Conservation (phyloP, 2,888 invertebrate species). For the Capitulum mitella region DNA sequence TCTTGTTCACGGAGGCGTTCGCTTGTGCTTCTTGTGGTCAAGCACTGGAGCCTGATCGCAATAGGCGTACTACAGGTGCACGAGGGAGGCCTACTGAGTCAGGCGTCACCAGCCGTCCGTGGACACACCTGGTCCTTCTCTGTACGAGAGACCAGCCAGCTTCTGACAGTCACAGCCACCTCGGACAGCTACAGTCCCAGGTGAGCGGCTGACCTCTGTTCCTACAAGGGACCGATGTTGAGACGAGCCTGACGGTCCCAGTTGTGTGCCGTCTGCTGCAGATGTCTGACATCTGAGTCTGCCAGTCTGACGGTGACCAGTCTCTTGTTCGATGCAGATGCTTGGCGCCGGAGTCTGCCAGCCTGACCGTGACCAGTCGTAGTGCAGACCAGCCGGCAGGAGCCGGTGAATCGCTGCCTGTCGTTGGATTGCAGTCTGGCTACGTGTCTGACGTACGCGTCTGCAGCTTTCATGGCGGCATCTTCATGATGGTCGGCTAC, state of each 20-base stretch:
- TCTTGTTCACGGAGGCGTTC: too few relatives aligned
- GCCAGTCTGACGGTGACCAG: neutral
- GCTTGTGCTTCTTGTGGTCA: too few relatives aligned
- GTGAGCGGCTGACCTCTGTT: neutral
- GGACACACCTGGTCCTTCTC: neutral
- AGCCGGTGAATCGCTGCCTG: neutral
- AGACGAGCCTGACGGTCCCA: neutral
- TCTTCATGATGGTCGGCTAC: conserved; percentile 1
- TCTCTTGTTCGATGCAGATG: neutral
- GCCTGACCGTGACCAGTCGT: neutral
- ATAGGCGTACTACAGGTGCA: neutral
- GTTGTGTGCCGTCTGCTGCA: neutral
- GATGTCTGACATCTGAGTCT: too few relatives aligned
- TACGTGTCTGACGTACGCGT: neutral
- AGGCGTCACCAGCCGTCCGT: too few relatives aligned
- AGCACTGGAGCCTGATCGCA: too few relatives aligned
- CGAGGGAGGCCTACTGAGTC: neutral
- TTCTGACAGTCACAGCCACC: neutral
- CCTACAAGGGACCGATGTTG: too few relatives aligned
- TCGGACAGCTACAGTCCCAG: neutral
- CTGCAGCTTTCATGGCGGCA: neutral
- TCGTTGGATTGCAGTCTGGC: neutral
- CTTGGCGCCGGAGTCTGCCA: too few relatives aligned
- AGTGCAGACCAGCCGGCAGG: neutral
- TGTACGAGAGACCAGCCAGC: neutral